Base-by-base conservation (phyloP, 2,888 invertebrate species). In the Drosophila nr. medialis region DNA sequence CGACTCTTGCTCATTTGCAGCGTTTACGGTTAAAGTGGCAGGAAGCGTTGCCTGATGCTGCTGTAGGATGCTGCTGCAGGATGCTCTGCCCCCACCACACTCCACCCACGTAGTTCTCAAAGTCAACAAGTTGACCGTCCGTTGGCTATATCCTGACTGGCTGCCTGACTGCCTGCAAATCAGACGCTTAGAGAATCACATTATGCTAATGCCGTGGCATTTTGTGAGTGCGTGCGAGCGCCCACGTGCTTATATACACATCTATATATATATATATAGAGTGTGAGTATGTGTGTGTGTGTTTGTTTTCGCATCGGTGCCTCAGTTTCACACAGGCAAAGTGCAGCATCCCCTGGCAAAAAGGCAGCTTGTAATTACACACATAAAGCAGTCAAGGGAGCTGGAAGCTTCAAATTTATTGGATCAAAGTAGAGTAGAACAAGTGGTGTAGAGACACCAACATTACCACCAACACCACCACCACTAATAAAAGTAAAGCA, bases 1-100 rank as follows among this genome's bases (percentile, higher is more conserved):
- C 72, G 80, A 80, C 82, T 80, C 82, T 84, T 84, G 87, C 85
- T 85, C 85, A 85, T 87, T 85, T 87, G 78, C 87, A 82, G 78
- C 85, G 74, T 87, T 85, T 87, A 85, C 80, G 74, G 64, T 78
- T 66, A 80, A 85, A 86, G 75, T 84, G 87, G 78, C 84, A 85
- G 87, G 86, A 86, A 72, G 84, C 75, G 30, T 53, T 61, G 70
- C 51, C 56, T 56, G 74, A 56, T 58, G 64, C 51, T 61, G 60
- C 38, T 42, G 60, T 34, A 59, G 64, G 72, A 13, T 60, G 48
- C 53, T 64, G 65, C 50, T 59, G 64, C 56, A 54, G 56, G 56
- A 50, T 72, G 55, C 51, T 36, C 11, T 45, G 3, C n/a, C 13
- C 6, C 10, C 34, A 21, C 10, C 29, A 1, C 30, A 40, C 1